Percentiles rank a stretch among this genome's conserved stretches.
Conservation (phyloP, 2,888 invertebrate genomes). For the Rhyacophila evoluta region DNA sequence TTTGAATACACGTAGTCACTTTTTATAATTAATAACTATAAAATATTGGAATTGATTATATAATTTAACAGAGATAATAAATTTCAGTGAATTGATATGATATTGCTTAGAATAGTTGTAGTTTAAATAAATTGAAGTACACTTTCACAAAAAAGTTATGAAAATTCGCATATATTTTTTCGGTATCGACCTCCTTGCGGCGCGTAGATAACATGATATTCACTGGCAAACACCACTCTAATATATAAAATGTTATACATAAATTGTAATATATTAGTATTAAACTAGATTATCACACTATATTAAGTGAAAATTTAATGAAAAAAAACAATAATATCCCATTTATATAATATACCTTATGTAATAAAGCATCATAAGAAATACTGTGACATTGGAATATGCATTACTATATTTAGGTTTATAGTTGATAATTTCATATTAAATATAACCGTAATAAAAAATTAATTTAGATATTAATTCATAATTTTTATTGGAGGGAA, state of each 20-base stretch:
- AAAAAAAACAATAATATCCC: constrained; percentile 53
- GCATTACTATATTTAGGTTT: constrained; percentile 46
- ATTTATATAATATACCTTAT: constrained; percentile 47
- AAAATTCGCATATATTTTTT: constrained; percentile 41
- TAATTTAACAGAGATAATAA: neutral
- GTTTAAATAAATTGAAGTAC: neutral
- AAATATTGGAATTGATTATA: neutral
- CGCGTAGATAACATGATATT: constrained; percentile 65
- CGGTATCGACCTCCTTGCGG: constrained; percentile 42
- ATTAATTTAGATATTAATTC: constrained; percentile 52
- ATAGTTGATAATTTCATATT: constrained; percentile 51
- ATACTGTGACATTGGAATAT: constrained; percentile 55
- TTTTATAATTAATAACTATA: too few species aligned
- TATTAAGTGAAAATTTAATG: constrained; percentile 51
- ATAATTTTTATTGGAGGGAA: constrained; percentile 62
- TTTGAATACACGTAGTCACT: too few species aligned
- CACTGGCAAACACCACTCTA: constrained; percentile 70
- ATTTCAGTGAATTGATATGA: neutral
- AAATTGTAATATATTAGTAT: constrained; percentile 51
- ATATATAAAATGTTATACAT: constrained; percentile 60
- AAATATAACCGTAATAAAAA: constrained; percentile 49
- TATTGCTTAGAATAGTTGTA: neutral
- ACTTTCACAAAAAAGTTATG: neutral
- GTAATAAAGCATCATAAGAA: constrained; percentile 50
- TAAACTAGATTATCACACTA: constrained; percentile 39